Base-by-base conservation (phyloP, 2,113 vertebrate genomes). In the Poeciliopsis occidentalis region DNA sequence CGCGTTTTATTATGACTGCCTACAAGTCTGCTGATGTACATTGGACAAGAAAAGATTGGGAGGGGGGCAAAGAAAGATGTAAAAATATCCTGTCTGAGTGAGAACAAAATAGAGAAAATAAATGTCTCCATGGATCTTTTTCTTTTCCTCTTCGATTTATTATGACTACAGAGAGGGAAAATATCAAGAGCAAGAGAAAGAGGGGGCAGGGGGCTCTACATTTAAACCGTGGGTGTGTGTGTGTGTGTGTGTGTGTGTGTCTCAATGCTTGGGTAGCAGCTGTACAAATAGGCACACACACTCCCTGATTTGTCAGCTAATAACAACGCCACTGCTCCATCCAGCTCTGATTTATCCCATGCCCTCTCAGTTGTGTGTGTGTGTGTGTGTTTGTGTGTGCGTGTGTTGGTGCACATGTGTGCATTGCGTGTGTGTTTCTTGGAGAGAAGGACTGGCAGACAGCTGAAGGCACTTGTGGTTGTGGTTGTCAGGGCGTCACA, bases 1-100 rank as follows among this genome's bases (percentile, higher is more conserved):
- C 86, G 83, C 86, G 76, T 91, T 92, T 92, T 89, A 91, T 91
- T 88, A 89, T 89, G 88, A 88, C 88, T 84, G 85, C 81, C 85
- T 88, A 70, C 85, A 88, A 87, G 85, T 76, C 82, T 69, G 31
- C 82, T 81, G 87, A 90, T 90, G 86, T 86, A 76, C 83, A 71
- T 72, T 86, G 73, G 81, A 85, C 85, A 75, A 63, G 74, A 75
- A 34, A 60, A 79, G 77, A 86, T 88, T 86, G 82, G 27, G 78
- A 73, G 70, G 2, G 31, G 12, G 37, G 24, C 54, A 37, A 44
- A 60, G 54, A 64, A 47, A 64, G 34, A 79, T 73, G 76, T 77
- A 83, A 89, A 89, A 89, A 94, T 89, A 91, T 92, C 79, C 83
- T 84, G 78, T 85, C 37, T 80, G 76, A 73, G 71, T 84, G 62